phyloP scores from a whole-genome alignment of 2,113 vertebrate species.

The Hystrix cristata region DNA sequence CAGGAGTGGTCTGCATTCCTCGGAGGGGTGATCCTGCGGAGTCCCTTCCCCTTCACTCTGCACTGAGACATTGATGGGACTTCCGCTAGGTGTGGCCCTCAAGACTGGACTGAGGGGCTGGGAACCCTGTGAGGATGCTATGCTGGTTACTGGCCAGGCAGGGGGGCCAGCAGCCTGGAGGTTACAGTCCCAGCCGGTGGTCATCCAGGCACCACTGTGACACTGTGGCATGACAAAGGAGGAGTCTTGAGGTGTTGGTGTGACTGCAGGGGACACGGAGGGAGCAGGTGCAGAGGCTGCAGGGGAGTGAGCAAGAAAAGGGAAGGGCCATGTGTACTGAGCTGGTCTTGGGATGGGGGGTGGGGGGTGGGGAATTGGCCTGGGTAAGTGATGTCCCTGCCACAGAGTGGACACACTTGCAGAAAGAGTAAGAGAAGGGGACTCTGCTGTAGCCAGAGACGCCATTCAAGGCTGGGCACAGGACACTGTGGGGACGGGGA shows the following conservation, averaged over 20 bases:
- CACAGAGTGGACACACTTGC: not conserved
- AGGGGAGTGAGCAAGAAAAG: too few species aligned
- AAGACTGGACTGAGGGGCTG: not conserved
- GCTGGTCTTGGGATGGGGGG: not conserved
- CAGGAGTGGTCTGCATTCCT: too few species aligned
- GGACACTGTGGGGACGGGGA: not conserved
- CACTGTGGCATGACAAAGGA: not conserved
- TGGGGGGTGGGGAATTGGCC: not conserved
- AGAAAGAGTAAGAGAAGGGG: not conserved
- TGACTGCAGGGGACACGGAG: not conserved
- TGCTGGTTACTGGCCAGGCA: not conserved
- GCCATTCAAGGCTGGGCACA: fast-evolving
- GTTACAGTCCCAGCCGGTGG: not conserved
- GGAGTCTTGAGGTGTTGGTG: too few species aligned
- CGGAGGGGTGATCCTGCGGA: fast-evolving
- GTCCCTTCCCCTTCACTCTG: too few species aligned
- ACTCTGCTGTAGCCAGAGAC: fast-evolving
- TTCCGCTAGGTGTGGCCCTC: not conserved
- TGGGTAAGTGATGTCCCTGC: not conserved
- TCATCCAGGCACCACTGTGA: not conserved
- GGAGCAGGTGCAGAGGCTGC: too few species aligned
- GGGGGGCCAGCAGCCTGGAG: not conserved
- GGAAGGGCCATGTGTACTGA: not conserved
- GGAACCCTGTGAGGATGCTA: not conserved
- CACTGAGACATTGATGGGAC: not conserved